Evolutionary conservation across 2,888 invertebrate genomes (phyloP), one percentile per base, ranked within the genome.

Genomic region (Pristionchus entomophagus): DNA sequence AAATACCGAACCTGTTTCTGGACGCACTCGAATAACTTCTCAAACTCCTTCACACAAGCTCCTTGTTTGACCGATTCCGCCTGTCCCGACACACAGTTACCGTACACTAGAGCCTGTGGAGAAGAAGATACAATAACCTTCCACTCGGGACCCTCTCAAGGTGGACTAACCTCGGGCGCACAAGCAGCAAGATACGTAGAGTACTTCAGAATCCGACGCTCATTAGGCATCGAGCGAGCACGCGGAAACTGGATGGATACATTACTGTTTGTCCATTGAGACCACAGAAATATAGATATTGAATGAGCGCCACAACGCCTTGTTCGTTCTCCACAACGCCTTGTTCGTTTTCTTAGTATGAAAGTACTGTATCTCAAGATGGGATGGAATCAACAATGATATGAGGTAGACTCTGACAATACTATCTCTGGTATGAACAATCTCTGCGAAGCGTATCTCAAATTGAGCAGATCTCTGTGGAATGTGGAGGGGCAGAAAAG

Each of bases 131-230:
- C n/a, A n/a, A n/a, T n/a, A 45, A 29, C 14, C 32, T 32, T 62
- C 62, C 62, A 6, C 17, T 62, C 26, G 17, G 26, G 62, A 62
- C 32, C 62, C 29, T 38, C n/a, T 80, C 2, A 10, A 69, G 22
- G 0, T 35, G 65, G 29, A 32, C 78, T 2, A 17, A 85, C 85
- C 77, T 85, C 85, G 22, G 85, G 85, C 19, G 85, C 85, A 56
- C 85, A 85, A 22, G 77, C 85, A 56, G 85, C 53, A 26, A 85
- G 85, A 85, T 85, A 85, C 38, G 85, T 59, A 29, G 85, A 53
- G 53, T 85, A 85, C 77, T 85, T 85, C 73, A 85, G 85, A 73
- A 85, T 77, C 6, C 85, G 73, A 59, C 85, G 73, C 56, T 85
- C 85, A 77, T 85, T 73, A 12, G 85, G 85, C 85, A 85, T 85